phyloP scores from a whole-genome alignment of 2,888 invertebrate species.

The Lymantria dispar region DNA sequence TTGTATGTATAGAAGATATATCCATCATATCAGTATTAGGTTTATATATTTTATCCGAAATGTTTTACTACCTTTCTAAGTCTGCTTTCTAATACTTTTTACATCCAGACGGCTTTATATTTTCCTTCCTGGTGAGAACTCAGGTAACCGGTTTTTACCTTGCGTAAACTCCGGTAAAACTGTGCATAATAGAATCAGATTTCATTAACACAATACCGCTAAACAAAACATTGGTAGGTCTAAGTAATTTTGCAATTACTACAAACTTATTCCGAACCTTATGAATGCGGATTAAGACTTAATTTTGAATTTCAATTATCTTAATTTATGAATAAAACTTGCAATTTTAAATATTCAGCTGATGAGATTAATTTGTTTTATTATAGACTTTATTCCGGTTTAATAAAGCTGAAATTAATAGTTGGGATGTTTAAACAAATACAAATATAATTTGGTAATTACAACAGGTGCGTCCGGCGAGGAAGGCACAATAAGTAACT shows the following conservation, averaged over 20 bases:
- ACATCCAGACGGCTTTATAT: background rate
- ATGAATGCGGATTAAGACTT: background rate
- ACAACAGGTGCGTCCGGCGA: slow-evolving; percentile 29
- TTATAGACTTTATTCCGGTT: background rate
- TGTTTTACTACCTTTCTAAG: too few relatives aligned
- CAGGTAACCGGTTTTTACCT: slow-evolving; percentile 1
- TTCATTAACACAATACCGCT: slow-evolving; percentile 26
- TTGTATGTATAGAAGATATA: too few relatives aligned
- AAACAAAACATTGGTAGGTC: slow-evolving; percentile 13
- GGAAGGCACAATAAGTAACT: slow-evolving; percentile 20
- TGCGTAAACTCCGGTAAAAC: slow-evolving; percentile 12
- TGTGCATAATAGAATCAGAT: slow-evolving; percentile 24
- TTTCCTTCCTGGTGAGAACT: background rate
- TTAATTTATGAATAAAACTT: slow-evolving; percentile 10
- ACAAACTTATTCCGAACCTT: slow-evolving; percentile 10
- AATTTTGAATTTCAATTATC: slow-evolving; percentile 4
- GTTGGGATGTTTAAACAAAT: background rate
- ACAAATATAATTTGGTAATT: slow-evolving; percentile 12
- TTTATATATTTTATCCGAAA: too few relatives aligned
- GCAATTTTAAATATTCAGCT: slow-evolving; percentile 2
- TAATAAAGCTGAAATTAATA: background rate
- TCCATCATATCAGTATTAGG: too few relatives aligned
- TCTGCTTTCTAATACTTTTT: too few relatives aligned
- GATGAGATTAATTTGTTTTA: background rate
- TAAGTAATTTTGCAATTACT: slow-evolving; percentile 1